Base-by-base conservation (phyloP, 2,888 invertebrate species). In the Ophraella communa region DNA sequence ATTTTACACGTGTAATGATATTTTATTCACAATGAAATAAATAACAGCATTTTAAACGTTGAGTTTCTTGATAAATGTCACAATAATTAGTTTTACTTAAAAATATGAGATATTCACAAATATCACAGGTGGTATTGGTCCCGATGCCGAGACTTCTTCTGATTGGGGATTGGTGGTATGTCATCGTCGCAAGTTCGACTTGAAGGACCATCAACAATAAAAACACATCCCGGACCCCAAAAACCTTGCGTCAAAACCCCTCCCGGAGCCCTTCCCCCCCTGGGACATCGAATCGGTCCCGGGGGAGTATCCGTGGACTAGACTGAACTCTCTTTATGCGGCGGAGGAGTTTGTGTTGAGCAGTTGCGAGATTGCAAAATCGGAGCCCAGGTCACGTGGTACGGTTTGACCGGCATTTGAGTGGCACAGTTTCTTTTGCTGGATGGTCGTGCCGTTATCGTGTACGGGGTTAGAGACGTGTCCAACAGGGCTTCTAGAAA, bases 91-190 rank as follows among this genome's bases (percentile, higher is more conserved):
- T 49, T 24, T 72, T 76, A 74, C 79, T 79, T 80, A 79, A 79
- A 78, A 80, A 78, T 79, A 80, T 76, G 78, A 81, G 80, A 81
- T 82, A 82, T 81, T 82, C 81, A 81, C 82, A 82, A 81, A 78
- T 82, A 82, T 82, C 82, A 82, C 82, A 82, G 81, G 82, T 82
- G 82, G 80, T 79, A 81, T 82, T 82, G 82, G 82, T 82, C 81
- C 81, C 80, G 80, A 76, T 79, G 78, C 78, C 80, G 80, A 80
- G 79, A 80, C 80, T 77, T 71, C 73, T 77, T 71, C 73, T 77
- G 79, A 78, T 79, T 78, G 77, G 77, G 77, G 74, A 75, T 73
- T 63, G 62, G 59, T 64, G 66, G 60, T 53, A 52, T 76, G 74
- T n/a, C n/a, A n/a, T n/a, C n/a, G n/a, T 74, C 74, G 62, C 69